Evolutionary conservation across 1,140 invertebrate species (phyloP), one percentile per base, ranked within the genome.

Genomic region (Potamilus streckersoni): DNA sequence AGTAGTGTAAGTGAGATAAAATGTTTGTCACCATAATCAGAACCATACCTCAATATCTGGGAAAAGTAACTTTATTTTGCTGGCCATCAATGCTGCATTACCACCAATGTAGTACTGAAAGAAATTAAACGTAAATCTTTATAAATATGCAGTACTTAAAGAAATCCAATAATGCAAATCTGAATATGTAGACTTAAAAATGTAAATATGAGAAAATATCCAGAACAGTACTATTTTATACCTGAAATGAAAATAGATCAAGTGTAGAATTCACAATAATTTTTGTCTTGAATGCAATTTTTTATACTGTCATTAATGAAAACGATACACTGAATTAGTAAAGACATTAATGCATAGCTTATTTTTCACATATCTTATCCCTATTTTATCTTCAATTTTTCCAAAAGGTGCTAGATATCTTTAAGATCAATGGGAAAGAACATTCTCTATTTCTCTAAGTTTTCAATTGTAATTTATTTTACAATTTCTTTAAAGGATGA

Each of bases 81-180:
- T 86, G 11, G 91, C 90, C 88, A 91, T 91, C 58, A 91, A 78
- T 17, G 90, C 91, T 38, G 90, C 91, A 86, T 91, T 91, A 12
- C 91, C 91, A 61, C 91, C 91, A 76, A 91, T 87, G 79, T 86
- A 88, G 76, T 88, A 87, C 89, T 91, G 83, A 61, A 86, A 84
- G 71, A 67, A 49, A 78, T 69, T 49, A 49, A 65, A 59, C 4
- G 38, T 58, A 57, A 59, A 59, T 31, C 20, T n/a, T n/a, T 27
- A 67, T 67, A 67, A 19, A 6, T 67, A 49, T 49, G 49, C 20
- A 31, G 1, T 55, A 19, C 38, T 20, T n/a, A 15, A 55, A 61
- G 17, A 11, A 20, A n/a, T n/a, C 56, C 65, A 17, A 38, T 49
- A 17, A 65, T 23, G n/a, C 23, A 55, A 23, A 19, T 19, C 63